These are phyloP conservation scores for Drosophila kanapiae DNA, from an alignment of 1,140 invertebrate genomes.

Conservation along the genomic window DNA sequence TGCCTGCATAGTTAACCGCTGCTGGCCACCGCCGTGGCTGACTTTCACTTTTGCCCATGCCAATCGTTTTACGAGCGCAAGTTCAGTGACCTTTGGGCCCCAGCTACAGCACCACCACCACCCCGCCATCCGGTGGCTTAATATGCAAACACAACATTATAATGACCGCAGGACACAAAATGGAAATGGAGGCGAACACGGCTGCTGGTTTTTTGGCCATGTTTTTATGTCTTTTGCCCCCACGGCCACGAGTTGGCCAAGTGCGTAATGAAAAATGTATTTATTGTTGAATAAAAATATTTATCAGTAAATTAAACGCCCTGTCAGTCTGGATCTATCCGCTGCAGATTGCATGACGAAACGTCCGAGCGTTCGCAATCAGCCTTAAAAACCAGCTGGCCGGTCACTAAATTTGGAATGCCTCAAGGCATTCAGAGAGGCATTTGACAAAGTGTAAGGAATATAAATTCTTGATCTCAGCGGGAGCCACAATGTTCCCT, in stretches of 20 bases:
- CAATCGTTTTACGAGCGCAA: slow-evolving; percentile 72
- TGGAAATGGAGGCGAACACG: slow-evolving; percentile 51
- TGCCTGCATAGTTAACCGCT: slow-evolving; percentile 65
- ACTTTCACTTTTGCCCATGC: slow-evolving; percentile 64
- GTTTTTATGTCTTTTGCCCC: slow-evolving; percentile 65
- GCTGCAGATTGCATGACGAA: slow-evolving; percentile 62
- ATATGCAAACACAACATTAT: slow-evolving; percentile 74
- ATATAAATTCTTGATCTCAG: slow-evolving; percentile 33
- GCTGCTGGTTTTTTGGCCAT: slow-evolving; percentile 57
- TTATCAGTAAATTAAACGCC: slow-evolving; percentile 82
- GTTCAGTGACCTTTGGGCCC: slow-evolving; percentile 58
- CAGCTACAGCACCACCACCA: neutral
- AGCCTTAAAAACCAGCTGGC: slow-evolving; percentile 21
- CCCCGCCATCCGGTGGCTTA: slow-evolving; percentile 34
- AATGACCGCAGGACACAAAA: slow-evolving; percentile 79
- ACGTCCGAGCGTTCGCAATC: slow-evolving; percentile 29
- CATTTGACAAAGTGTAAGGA: slow-evolving; percentile 14
- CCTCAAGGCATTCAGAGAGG: too few relatives aligned
- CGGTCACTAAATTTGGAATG: slow-evolving; percentile 41
- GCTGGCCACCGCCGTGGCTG: slow-evolving; percentile 26
- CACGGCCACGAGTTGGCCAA: slow-evolving; percentile 60
- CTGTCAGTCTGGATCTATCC: slow-evolving; percentile 50
- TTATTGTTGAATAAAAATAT: slow-evolving; percentile 77
- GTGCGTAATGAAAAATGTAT: slow-evolving; percentile 76
- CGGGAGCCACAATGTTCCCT: slow-evolving; percentile 10